Evolutionary conservation across 2,888 invertebrate genomes (phyloP).

Genomic region (Cosmopolites sordidus): DNA sequence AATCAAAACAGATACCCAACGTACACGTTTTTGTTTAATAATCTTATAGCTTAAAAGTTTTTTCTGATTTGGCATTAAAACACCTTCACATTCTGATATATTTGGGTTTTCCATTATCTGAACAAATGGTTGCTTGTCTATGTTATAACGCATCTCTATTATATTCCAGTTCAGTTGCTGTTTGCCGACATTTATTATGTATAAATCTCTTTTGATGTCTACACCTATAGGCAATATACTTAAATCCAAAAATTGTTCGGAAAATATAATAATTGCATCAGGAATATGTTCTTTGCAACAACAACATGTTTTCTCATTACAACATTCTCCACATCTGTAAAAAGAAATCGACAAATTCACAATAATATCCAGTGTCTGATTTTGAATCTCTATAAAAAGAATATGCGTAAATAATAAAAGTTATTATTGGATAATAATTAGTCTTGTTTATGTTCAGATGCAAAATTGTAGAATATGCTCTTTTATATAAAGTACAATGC

Average conservation of each 20-base stretch:
- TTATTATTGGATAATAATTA: too few relatives aligned
- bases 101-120: slow-evolving; percentile 23
- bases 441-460: too few relatives aligned
- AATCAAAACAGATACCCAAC: slow-evolving; percentile 34
- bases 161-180: slow-evolving; percentile 36
- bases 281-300: slow-evolving; percentile 14
- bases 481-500: too few relatives aligned
- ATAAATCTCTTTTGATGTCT: slow-evolving; percentile 30
- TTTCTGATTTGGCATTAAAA: slow-evolving; percentile 11
- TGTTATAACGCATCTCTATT: slow-evolving; percentile 36
- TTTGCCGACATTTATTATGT: slow-evolving; percentile 31
- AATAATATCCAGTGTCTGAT: too few relatives aligned
- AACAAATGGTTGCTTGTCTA: slow-evolving; percentile 26
- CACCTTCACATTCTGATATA: slow-evolving; percentile 19
- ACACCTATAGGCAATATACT: slow-evolving; percentile 34
- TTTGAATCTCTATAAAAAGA: too few relatives aligned
- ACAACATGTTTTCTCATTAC: slow-evolving; percentile 5
- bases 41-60: slow-evolving; percentile 25
- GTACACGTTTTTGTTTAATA: slow-evolving; percentile 17
- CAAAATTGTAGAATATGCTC: too few relatives aligned
- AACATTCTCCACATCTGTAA: slow-evolving; percentile 18
- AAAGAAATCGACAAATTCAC: too few relatives aligned
- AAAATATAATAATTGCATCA: slow-evolving; percentile 29
- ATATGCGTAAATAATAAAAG: too few relatives aligned
- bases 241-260: slow-evolving; percentile 34